Evolutionary conservation across 2,797 vertebrate species (phyloP).

Genomic region (Hapalemur alaotrensis): DNA sequence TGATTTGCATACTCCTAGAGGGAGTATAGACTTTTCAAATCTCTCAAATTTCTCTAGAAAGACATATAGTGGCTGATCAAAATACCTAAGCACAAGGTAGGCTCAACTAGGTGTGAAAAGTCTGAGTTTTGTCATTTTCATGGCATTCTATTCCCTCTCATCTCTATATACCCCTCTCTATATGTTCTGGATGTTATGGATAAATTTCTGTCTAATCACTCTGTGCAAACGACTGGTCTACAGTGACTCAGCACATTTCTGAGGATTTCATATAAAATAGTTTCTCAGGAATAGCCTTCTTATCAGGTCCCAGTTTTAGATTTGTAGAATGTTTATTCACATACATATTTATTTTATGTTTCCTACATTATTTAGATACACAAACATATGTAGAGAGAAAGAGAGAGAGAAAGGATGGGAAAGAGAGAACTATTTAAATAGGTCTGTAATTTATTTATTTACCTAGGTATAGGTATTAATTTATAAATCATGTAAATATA

Average conservation of each 20-base stretch:
- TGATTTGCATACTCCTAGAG: not conserved
- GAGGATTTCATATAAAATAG: not conserved
- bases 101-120: not conserved
- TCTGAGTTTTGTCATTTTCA: not conserved
- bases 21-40: too few relatives aligned
- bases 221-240: not conserved
- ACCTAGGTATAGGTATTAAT: not conserved
- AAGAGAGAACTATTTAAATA: not conserved
- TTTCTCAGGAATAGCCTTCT: not conserved
- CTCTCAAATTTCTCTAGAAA: not conserved
- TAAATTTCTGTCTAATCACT: not conserved
- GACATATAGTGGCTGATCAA: not conserved
- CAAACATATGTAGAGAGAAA: not conserved
- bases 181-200: not conserved
- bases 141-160: not conserved
- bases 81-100: not conserved
- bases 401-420: not conserved
- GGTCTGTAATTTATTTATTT: not conserved
- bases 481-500: not conserved
- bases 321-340: not conserved
- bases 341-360: not conserved
- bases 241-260: not conserved
- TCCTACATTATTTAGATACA: not conserved
- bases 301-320: not conserved
- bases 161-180: not conserved